Percentiles rank a stretch among this genome's conserved stretches.
Conservation (phyloP, 2,113 vertebrate species). For the Tupaia tana region DNA sequence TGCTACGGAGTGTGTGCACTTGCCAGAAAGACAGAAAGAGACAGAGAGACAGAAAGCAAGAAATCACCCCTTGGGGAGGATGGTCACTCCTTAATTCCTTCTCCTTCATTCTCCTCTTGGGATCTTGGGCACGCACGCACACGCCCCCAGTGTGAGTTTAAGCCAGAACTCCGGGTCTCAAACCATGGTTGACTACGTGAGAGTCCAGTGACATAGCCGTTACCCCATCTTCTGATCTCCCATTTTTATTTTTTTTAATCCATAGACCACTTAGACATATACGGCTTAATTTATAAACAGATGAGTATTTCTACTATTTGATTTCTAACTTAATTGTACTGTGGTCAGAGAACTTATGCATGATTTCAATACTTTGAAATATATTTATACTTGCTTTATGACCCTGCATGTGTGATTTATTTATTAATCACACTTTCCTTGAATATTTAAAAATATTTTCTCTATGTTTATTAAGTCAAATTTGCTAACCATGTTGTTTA, state of each 20-base stretch:
- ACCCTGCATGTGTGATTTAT: neutral
- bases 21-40: too few relatives aligned
- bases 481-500: neutral
- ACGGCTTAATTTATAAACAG: neutral
- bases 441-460: neutral
- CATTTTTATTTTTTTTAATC: neutral
- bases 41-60: too few relatives aligned
- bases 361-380: slow-evolving; percentile 10
- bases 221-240: too few relatives aligned
- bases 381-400: neutral
- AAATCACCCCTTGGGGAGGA: too few relatives aligned
- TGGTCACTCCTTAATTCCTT: too few relatives aligned
- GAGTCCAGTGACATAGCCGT: too few relatives aligned
- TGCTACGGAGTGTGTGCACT: too few relatives aligned
- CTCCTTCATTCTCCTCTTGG: too few relatives aligned
- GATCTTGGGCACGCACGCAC: too few relatives aligned
- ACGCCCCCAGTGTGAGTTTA: too few relatives aligned
- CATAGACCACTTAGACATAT: neutral
- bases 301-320: neutral
- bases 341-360: neutral
- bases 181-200: too few relatives aligned
- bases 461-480: neutral
- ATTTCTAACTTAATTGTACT: neutral
- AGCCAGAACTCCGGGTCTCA: too few relatives aligned
- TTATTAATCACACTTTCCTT: neutral